Evolutionary conservation across 1,140 invertebrate species (phyloP).

Genomic region (Augochlora pura): DNA sequence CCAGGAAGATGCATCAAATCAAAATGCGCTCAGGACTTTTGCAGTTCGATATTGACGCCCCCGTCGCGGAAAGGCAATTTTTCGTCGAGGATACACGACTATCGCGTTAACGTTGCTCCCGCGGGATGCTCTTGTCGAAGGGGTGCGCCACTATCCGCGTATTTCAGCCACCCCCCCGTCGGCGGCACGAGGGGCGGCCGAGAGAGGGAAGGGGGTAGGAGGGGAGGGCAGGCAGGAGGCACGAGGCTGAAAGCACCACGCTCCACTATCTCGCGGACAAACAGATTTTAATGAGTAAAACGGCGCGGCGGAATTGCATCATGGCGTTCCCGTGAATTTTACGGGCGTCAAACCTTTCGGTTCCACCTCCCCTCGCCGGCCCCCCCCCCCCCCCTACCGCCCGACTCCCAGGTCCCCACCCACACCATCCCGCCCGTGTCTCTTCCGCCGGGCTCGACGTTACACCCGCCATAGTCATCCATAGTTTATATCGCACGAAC

Average conservation of each 20-base stretch:
- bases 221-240: too few relatives aligned
- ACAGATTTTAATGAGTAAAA: constrained; percentile 60
- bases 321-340: constrained; percentile 56
- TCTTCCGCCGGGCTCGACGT: constrained; percentile 45
- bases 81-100: constrained; percentile 47
- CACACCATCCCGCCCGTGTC: not conserved
- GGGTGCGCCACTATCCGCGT: constrained; percentile 31
- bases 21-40: not conserved
- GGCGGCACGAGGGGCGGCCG: not conserved
- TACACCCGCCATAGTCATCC: constrained; percentile 60
- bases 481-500: constrained; percentile 66
- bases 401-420: not conserved
- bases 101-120: constrained; percentile 51
- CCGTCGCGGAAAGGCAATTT: constrained; percentile 42
- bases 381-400: not conserved
- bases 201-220: not conserved
- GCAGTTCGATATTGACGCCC: constrained; percentile 10
- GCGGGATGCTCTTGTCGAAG: constrained; percentile 27
- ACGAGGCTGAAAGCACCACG: constrained; percentile 19
- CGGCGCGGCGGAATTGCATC: constrained; percentile 44
- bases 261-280: constrained; percentile 41
- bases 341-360: constrained; percentile 56
- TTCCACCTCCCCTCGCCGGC: constrained; percentile 21
- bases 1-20: constrained; percentile 8
- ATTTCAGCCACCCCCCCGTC: constrained; percentile 3